Base-by-base conservation (phyloP, 2,113 vertebrate species). In the Ramphastos sulfuratus region DNA sequence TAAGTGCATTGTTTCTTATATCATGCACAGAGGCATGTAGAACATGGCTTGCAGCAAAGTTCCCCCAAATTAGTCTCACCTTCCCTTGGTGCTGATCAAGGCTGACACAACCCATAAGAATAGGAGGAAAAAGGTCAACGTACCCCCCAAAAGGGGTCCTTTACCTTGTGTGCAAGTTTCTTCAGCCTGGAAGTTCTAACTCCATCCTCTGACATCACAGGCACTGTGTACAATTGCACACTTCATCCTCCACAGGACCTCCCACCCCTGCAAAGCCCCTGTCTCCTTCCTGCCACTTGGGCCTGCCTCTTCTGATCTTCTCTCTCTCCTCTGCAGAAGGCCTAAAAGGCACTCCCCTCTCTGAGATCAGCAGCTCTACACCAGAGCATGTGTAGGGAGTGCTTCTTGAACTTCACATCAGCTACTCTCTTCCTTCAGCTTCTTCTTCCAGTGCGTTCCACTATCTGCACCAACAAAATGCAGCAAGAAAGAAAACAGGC, bases 221-320 rank as follows among this genome's bases (percentile, higher is more conserved):
- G n/a, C 35, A 13, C 21, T 3, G 23, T 2, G 25, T 2, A 9
- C 1, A 1, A 23, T 21, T 25, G 19, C 5, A 3, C 2, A 0
- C 2, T 56, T 25, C 48, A 13, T 14, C 63, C n/a, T 37, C 13
- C 27, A 3, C n/a, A 35, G 4, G 0, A 16, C 15, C 35, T 44
- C 35, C 21, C 52, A 8, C 17, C 30, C 13, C 0, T 1, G 30
- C 66, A 30, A 28, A 44, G 31, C 12, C 27, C 15, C 30, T 0
- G 0, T 23, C 72, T n/a, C 58, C 35, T 3, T 3, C 31, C 19
- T 46, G 25, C 39, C 59, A 4, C 19, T 20, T 31, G 30, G 20
- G 13, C 33, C n/a, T 15, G n/a, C 46, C 23, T 50, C 77, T 72
- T 12, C 28, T 8, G 7, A 44, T 4, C 16, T 33, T 20, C 21